Base-by-base conservation (phyloP, 2,113 vertebrate species). In the Hippocampus guttulatus region DNA sequence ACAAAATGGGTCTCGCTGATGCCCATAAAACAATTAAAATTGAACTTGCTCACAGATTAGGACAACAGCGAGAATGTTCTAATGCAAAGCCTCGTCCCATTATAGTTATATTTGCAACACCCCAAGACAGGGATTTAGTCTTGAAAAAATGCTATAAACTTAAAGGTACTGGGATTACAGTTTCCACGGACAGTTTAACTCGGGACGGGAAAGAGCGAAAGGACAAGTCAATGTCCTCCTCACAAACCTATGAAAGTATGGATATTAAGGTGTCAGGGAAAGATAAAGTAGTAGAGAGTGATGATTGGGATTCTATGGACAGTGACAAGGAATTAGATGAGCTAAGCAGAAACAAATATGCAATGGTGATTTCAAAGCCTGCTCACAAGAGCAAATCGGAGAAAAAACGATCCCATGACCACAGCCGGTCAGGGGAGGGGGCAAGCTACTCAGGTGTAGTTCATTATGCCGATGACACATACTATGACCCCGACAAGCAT, bases 141-240 rank as follows among this genome's bases (percentile, higher is more conserved):
- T 93, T 99, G 85, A 98, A 99, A 89, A 98, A 99, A 81, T 98
- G 96, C 70, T 98, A 99, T 70, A 98, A 98, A 87, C 94, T 99
- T 64, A 99, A 98, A 89, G 97, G 96, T 71, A 96, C 95, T 52
- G 96, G 97, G 20, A 95, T 99, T 67, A 95, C 95, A 20, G 92
- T 98, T 70, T 95, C 95, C 20, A 97, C 96, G 67, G 97, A 99
- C 82, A 94, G 95, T 79, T 92, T 98, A 84, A 89, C 92, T 70
- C 92, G 94, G 64, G 96, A 97, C 20, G 81, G 93, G 64, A 96
- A 93, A 87, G 96, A 96, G 74, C 94, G 87, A 85, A 97, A 93
- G 90, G 95, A 98, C 54, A 95, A 93, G 84, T 88, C 87, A 16
- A 89, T 99, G 71, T 91, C 95, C 72, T 94, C 94, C 11, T 99